Conservation (phyloP, 2,113 vertebrate genomes). For the Leptobrachium ailaonicum region DNA sequence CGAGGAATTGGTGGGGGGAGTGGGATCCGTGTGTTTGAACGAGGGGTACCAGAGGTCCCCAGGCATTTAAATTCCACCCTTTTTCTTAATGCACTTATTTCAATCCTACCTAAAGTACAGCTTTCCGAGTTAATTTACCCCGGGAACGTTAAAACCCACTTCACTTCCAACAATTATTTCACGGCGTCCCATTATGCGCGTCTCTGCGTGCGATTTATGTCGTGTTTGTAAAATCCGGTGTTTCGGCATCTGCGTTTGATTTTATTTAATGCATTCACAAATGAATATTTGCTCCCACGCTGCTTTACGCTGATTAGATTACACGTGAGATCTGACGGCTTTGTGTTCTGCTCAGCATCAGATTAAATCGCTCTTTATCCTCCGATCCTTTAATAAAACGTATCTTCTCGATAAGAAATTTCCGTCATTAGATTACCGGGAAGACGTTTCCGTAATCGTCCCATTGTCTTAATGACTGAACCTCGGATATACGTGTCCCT, state of each 20-base stretch:
- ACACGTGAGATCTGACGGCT: conserved; percentile 20
- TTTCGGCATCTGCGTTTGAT: conserved; percentile 29
- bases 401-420: conserved; percentile 2
- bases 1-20: background rate
- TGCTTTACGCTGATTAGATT: conserved; percentile 43
- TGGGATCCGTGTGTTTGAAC: conserved; percentile 6
- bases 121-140: conserved; percentile 18
- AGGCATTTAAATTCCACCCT: conserved; percentile 26
- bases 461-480: too few relatives aligned
- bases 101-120: conserved; percentile 22
- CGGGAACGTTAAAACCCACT: background rate
- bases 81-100: conserved; percentile 24
- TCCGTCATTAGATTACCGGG: too few relatives aligned
- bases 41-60: background rate
- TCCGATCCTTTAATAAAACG: conserved; percentile 11
- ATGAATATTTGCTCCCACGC: conserved; percentile 37
- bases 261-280: conserved; percentile 43
- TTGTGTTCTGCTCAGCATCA: conserved; percentile 32
- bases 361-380: conserved; percentile 19
- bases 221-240: conserved; percentile 22
- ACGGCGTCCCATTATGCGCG: conserved; percentile 8
- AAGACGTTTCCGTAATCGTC: too few relatives aligned
- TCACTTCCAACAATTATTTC: conserved; percentile 14
- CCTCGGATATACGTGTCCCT: too few relatives aligned
- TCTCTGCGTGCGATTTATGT: conserved; percentile 1